A percentile compares a stretch with the other conserved stretches of the same genome.
Conservation (phyloP, 1,140 invertebrate genomes). For the Drosophila hydei region DNA sequence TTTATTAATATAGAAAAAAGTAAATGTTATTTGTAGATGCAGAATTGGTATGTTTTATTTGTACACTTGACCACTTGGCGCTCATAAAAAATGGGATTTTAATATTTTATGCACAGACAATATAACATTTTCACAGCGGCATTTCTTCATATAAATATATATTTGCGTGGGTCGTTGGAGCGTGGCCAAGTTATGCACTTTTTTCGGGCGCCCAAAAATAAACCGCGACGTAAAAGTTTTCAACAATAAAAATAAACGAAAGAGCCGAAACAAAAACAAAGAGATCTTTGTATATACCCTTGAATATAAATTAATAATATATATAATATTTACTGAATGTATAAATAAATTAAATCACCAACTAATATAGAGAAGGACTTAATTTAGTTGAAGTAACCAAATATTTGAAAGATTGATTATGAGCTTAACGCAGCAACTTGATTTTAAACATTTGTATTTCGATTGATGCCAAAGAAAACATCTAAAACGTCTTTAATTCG, state of each 20-base stretch:
- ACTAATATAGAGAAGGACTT: too few relatives aligned
- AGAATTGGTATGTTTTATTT: conserved; percentile 50
- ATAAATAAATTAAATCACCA: too few relatives aligned
- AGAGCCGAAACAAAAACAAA: conserved; percentile 1
- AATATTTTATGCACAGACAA: conserved; percentile 53
- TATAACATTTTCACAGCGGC: conserved; percentile 34
- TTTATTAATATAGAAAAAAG: conserved; percentile 24
- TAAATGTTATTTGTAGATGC: conserved; percentile 54
- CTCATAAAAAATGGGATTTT: conserved; percentile 75
- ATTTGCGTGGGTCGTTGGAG: conserved; percentile 65
- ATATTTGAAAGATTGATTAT: too few relatives aligned
- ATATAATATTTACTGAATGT: background rate
- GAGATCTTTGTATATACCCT: background rate
- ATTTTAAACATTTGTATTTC: too few relatives aligned
- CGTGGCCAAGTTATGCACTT: conserved; percentile 77
- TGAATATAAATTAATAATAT: background rate
- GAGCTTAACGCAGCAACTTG: too few relatives aligned
- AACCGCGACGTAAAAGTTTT: conserved; percentile 46
- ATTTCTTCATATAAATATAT: conserved; percentile 35
- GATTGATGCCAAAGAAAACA: too few relatives aligned
- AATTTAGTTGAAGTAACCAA: too few relatives aligned
- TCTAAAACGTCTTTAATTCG: too few relatives aligned
- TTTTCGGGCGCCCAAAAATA: conserved; percentile 70
- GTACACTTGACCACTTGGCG: conserved; percentile 67
- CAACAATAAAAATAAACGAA: conserved; percentile 35